phyloP scores from a whole-genome alignment of 2,113 vertebrate genomes.

The Aldabrachelys gigantea region DNA sequence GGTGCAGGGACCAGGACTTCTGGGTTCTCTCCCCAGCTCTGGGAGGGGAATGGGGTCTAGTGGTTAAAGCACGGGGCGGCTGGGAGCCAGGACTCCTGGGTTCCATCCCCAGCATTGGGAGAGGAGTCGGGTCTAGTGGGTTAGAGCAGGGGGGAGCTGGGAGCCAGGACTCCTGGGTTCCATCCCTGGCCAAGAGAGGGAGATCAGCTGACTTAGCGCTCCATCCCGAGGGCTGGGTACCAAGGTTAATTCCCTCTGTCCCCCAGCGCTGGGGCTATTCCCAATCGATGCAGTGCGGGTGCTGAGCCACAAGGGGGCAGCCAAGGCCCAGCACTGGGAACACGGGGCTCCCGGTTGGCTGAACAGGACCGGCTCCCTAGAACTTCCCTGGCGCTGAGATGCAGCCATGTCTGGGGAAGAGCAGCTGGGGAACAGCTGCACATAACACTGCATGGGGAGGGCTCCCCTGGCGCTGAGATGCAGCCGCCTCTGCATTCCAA shows the following conservation, averaged over 20 bases:
- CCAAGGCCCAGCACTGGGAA: neutral
- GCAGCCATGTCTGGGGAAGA: neutral
- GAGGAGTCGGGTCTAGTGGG: too few species aligned
- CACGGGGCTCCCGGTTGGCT: neutral
- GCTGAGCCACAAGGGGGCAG: neutral
- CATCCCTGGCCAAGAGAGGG: neutral
- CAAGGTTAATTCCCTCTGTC: neutral
- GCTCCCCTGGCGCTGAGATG: neutral
- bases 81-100: too few species aligned
- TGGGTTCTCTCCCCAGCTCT: too few species aligned
- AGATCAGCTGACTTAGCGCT: neutral
- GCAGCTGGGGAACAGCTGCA: neutral
- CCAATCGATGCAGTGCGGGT: neutral
- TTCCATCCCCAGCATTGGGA: too few species aligned
- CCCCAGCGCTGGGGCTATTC: too few species aligned
- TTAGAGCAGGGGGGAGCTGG: too few species aligned
- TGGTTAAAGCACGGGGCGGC: too few species aligned
- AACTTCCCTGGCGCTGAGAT: neutral
- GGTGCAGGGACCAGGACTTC: too few species aligned
- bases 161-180: too few species aligned
- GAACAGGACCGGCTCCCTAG: neutral
- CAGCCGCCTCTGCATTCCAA: neutral
- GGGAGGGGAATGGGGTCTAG: too few species aligned
- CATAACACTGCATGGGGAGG: neutral
- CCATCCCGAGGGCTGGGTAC: accelerated